Base-by-base conservation (phyloP, 1,140 invertebrate species). In the Agrilus planipennis region DNA sequence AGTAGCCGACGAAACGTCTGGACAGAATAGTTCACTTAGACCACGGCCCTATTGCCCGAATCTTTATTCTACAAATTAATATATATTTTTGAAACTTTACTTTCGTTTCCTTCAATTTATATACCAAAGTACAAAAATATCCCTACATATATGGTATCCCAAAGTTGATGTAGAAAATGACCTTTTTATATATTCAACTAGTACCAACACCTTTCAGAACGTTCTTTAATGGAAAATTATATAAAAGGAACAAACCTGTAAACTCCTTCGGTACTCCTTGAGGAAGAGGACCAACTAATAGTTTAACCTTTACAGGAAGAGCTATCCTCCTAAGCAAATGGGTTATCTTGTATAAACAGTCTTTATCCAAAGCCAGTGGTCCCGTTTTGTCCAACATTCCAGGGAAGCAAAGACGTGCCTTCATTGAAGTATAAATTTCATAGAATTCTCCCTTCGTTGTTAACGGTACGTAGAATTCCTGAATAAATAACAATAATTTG, bases 401-500 rank as follows among this genome's bases (percentile, higher is more conserved):
- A 6, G 58, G 57, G 44, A 60, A 58, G 32, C 58, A 56, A 2
- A 62, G 51, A 27, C 53, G 44, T 17, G 65, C 67, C 45, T 69
- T 68, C 38, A 64, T 60, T 6, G 68, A 67, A n/a, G 65, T 67
- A 36, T 68, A 68, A 28, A 68, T 68, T 50, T 71, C 70, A 54
- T 73, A 75, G 48, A 73, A 66, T 55, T 73, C 70, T 10, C 72
- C 71, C 54, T 71, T 71, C 3, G 70, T 72, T 44, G 70, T 71
- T 38, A 75, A 62, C 14, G 70, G 70, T 34, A 72, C 71, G 59
- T 72, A 75, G 39, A 73, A 60, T 52, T 73, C 71, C 72, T 75
- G 61, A 4, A 65, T 68, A 38, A 34, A 40, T 40, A 34, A 35
- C n/a, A 7, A 25, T 4, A 27, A 10, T 15, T 15, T 10, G 6